Conservation (phyloP, 2,888 invertebrate species). For the Morinoia aosen region DNA sequence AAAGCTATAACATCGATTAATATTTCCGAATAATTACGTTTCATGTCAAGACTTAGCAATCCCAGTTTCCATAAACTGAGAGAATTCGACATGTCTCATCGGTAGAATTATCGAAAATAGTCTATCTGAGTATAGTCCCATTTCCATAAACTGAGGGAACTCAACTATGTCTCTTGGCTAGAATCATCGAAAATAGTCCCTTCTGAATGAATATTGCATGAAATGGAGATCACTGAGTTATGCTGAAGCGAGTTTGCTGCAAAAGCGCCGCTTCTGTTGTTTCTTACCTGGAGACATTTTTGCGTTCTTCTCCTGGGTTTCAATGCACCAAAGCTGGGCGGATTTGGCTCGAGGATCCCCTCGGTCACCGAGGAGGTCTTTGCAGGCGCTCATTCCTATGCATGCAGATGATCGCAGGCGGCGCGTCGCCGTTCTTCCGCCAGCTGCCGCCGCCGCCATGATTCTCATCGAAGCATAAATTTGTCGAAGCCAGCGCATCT, state of each 20-base stretch:
- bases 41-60: neutral
- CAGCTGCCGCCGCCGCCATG: neutral
- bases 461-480: constrained; percentile 32
- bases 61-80: neutral
- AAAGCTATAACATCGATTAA: neutral
- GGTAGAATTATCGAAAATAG: neutral
- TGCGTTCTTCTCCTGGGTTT: neutral
- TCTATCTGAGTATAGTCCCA: neutral
- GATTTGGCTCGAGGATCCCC: constrained; percentile 18
- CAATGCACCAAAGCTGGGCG: neutral
- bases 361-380: neutral
- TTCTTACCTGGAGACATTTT: neutral
- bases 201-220: neutral
- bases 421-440: neutral
- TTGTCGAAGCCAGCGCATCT: neutral
- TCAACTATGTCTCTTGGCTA: too few relatives aligned
- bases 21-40: neutral
- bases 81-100: too few relatives aligned
- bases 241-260: neutral
- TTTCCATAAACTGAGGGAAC: neutral
- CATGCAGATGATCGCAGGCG: constrained; percentile 21
- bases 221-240: neutral
- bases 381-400: constrained; percentile 34
- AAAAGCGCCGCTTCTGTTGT: neutral
- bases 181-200: neutral